Percentiles rank a stretch among this genome's conserved stretches.
phyloP scores from a whole-genome alignment of 2,113 vertebrate genomes.

The Neotragus moschatus region DNA sequence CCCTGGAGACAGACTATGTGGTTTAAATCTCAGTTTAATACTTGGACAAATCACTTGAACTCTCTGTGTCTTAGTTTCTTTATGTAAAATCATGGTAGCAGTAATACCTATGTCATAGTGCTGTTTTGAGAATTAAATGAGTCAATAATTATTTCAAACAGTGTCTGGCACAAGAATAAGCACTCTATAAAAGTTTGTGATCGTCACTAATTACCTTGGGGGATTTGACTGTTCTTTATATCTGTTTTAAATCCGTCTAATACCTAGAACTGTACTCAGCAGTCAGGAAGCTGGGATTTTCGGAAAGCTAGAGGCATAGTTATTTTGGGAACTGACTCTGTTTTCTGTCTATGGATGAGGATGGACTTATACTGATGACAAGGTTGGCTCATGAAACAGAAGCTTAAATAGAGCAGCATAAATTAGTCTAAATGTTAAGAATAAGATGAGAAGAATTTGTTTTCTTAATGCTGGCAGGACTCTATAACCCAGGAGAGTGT shows the following conservation, averaged over 20 bases:
- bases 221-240: background rate
- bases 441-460: background rate
- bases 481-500: background rate
- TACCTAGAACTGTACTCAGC: conserved; percentile 9
- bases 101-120: background rate
- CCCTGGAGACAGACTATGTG: background rate
- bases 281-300: conserved; percentile 24
- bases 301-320: conserved; percentile 26
- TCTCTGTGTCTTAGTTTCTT: background rate
- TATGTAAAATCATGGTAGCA: background rate
- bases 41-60: background rate
- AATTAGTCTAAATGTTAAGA: background rate
- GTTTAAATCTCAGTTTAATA: background rate
- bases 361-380: conserved; percentile 38
- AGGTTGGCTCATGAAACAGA: conserved; percentile 32
- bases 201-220: conserved; percentile 13
- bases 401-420: conserved; percentile 33
- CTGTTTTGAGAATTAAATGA: background rate
- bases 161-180: conserved; percentile 5
- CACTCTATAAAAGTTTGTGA: conserved; percentile 27
- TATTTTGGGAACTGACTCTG: conserved; percentile 35
- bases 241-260: conserved; percentile 56
- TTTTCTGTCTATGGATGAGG: conserved; percentile 44
- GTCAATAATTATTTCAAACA: conserved; percentile 27
- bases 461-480: background rate